These are phyloP conservation scores for Hemitrygon akajei DNA, from an alignment of 2,797 vertebrate genomes.

Conservation along the genomic window DNA sequence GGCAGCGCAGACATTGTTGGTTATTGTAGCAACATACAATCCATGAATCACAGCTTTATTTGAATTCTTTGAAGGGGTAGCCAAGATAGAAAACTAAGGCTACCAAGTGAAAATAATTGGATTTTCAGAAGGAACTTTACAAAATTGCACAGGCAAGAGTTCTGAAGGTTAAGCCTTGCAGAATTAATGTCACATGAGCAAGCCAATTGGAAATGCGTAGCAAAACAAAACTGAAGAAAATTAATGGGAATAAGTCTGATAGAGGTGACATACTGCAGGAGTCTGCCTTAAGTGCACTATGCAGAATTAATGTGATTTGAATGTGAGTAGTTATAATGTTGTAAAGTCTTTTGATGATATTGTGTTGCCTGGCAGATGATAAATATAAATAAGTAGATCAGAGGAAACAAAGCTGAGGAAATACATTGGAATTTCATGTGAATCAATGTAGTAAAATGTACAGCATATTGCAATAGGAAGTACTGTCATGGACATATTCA, in stretches of 20 bases:
- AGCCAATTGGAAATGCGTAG: not conserved
- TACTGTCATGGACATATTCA: not conserved
- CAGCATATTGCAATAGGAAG: not conserved
- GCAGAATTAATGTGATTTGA: not conserved
- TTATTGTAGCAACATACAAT: not conserved
- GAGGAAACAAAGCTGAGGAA: constrained; percentile 8
- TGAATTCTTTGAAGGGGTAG: not conserved
- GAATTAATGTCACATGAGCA: not conserved
- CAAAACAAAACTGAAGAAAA: not conserved
- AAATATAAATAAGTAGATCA: not conserved
- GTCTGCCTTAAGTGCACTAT: not conserved
- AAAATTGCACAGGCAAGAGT: not conserved
- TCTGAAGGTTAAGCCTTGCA: not conserved
- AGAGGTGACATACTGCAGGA: not conserved
- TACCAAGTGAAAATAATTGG: not conserved
- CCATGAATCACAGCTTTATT: not conserved
- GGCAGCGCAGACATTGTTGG: not conserved
- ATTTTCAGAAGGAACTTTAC: constrained; percentile 7
- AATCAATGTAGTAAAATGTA: not conserved
- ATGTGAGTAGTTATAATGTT: not conserved
- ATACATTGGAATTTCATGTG: constrained; percentile 6
- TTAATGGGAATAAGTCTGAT: not conserved
- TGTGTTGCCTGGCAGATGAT: not conserved
- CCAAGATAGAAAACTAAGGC: not conserved
- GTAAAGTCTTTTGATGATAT: not conserved